Evolutionary conservation across 2,888 invertebrate genomes (phyloP).

Genomic region (Limnephilus auricula): DNA sequence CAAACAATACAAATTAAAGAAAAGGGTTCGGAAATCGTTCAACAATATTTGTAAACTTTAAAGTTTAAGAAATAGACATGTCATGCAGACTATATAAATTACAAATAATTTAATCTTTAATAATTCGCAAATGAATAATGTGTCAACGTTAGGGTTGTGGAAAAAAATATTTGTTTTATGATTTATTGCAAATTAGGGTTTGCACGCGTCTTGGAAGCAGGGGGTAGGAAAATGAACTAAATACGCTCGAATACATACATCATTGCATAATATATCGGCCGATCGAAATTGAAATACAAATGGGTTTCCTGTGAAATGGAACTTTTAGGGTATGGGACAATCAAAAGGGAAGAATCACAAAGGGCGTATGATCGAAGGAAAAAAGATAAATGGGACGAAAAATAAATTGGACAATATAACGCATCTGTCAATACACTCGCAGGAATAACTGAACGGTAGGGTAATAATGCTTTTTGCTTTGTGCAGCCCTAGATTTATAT

Average conservation of each 20-base stretch:
- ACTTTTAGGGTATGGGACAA: constrained; percentile 37
- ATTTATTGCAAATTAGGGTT: neutral
- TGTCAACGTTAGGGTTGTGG: neutral
- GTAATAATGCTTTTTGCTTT: neutral
- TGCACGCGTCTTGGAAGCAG: neutral
- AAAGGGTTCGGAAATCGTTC: neutral
- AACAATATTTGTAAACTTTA: neutral
- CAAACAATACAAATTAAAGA: neutral
- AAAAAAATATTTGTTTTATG: constrained; percentile 5
- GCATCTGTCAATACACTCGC: constrained; percentile 62
- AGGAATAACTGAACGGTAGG: constrained; percentile 2
- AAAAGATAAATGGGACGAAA: constrained; percentile 58
- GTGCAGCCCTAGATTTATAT: neutral
- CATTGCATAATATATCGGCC: constrained; percentile 35
- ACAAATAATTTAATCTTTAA: neutral
- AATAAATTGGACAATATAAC: constrained; percentile 61
- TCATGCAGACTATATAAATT: neutral
- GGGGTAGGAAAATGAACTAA: constrained; percentile 12
- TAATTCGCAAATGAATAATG: neutral
- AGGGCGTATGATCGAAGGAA: constrained; percentile 52
- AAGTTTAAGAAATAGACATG: neutral
- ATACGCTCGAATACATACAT: constrained; percentile 39
- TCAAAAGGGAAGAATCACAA: constrained; percentile 50
- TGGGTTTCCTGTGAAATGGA: constrained; percentile 51
- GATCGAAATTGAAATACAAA: constrained; percentile 52